Evolutionary conservation across 1,140 invertebrate species (phyloP).

Genomic region (Teleopsis dalmanni): DNA sequence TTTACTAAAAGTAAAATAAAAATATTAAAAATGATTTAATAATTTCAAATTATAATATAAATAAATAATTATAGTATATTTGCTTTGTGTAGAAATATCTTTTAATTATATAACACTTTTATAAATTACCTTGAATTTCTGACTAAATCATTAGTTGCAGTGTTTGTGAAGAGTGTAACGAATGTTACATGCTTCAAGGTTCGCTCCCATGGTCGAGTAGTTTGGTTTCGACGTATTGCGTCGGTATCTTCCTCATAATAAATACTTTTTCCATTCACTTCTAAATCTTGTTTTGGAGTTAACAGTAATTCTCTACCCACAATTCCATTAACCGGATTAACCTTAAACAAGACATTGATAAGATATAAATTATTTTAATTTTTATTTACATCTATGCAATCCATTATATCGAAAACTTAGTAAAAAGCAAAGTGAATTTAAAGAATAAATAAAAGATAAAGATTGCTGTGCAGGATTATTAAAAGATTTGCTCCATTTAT

Average conservation of each 20-base stretch:
- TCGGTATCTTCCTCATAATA: conserved; percentile 27
- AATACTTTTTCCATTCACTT: conserved; percentile 29
- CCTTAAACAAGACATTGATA: conserved; percentile 3
- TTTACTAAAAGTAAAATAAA: conserved; percentile 21
- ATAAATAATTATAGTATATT: background rate
- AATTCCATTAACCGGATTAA: conserved; percentile 13
- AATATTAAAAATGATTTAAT: no score
- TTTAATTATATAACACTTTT: no score
- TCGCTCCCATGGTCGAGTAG: conserved; percentile 49
- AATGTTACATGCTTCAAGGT: conserved; percentile 53
- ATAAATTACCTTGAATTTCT: conserved; percentile 38
- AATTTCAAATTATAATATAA: no score
- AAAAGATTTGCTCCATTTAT: no score
- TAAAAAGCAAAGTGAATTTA: no score
- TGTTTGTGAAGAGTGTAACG: conserved; percentile 46
- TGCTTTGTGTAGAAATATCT: background rate
- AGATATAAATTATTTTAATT: no score
- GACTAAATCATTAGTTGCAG: conserved; percentile 36
- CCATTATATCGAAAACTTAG: no score
- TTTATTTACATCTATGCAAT: no score
- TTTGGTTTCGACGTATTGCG: background rate
- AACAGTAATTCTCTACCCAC: conserved; percentile 36
- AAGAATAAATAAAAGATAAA: no score
- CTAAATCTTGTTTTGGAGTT: conserved; percentile 28
- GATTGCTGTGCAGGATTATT: no score